Conservation (phyloP, 2,888 invertebrate species). For the Azorinus chamasolen region DNA sequence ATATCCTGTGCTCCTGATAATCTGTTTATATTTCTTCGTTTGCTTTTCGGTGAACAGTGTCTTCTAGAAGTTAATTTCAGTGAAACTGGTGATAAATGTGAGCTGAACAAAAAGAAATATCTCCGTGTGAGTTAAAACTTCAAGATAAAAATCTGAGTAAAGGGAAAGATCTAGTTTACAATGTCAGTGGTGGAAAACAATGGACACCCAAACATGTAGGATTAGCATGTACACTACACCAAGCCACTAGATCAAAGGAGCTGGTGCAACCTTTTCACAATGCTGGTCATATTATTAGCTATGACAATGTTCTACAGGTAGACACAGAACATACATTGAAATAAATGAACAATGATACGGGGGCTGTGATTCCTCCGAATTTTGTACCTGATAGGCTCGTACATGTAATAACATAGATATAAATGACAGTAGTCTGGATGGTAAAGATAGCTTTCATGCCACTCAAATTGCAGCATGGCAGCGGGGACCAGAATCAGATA, state of each 20-base stretch:
- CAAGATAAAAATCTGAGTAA: neutral
- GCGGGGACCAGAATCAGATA: neutral
- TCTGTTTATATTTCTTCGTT: conserved; percentile 2
- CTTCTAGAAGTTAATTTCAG: neutral
- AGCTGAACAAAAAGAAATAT: neutral
- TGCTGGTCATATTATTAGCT: conserved; percentile 32
- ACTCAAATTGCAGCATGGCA: conserved; percentile 6
- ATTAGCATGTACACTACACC: conserved; percentile 21
- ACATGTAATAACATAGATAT: conserved; percentile 1
- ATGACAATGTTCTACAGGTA: conserved; percentile 19
- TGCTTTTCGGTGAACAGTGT: conserved; percentile 3
- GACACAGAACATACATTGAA: conserved; percentile 16
- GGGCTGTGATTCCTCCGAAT: conserved; percentile 1
- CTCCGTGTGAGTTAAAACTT: neutral
- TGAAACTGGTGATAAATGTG: conserved; percentile 1
- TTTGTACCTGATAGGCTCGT: conserved; percentile 2
- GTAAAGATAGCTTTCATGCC: neutral
- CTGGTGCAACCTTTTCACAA: conserved; percentile 25
- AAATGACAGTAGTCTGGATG: neutral
- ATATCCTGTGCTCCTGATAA: conserved; percentile 4
- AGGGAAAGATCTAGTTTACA: conserved; percentile 23
- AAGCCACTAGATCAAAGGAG: conserved; percentile 22
- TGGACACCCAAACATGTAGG: conserved; percentile 30
- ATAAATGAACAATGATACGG: neutral
- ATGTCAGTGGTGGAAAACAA: conserved; percentile 12